Evolutionary conservation across 2,888 invertebrate species (phyloP), one percentile per base, ranked within the genome.

Genomic region (Brenthis daphne): DNA sequence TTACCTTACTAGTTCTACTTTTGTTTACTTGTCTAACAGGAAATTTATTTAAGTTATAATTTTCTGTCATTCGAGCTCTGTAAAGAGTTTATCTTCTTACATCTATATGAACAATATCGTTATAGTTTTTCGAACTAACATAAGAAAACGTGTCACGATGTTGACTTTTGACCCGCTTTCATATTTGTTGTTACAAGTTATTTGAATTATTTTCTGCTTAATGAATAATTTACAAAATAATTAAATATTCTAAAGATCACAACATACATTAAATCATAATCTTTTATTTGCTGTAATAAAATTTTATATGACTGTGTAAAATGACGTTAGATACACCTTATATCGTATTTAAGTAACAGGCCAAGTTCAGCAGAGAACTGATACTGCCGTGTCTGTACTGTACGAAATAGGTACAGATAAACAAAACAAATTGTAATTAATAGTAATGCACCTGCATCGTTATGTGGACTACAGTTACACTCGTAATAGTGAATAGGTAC

Each of bases 31-130:
- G 77, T 74, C 82, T 84, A 88, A 90, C 92, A 90, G 92, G 92
- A 92, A 90, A 92, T 92, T 91, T 90, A 91, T 91, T 91, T 88
- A 82, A 87, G 87, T 87, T 87, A 88, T 90, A 90, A 90, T 90
- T 89, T 91, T 89, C 85, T 92, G 90, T 89, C 89, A 91, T 90
- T 88, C 80, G 79, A 76, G 80, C 83, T 79, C 80, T 83, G 79
- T 77, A 80, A 85, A 85, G 83, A 82, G 84, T 85, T 85, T 83
- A 82, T 84, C 77, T 77, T 68, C 71, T 71, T 74, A 71, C 70
- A 75, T 74, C 73, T 76, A 77, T 79, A 82, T 80, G 80, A 76
- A 77, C 75, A 77, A 72, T 78, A 75, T 74, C 74, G 75, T 77
- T 72, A 75, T 57, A 73, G 69, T 77, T 77, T 77, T 82, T 78